phyloP scores from a whole-genome alignment of 2,113 vertebrate genomes.

The Miniopterus natalensis region DNA sequence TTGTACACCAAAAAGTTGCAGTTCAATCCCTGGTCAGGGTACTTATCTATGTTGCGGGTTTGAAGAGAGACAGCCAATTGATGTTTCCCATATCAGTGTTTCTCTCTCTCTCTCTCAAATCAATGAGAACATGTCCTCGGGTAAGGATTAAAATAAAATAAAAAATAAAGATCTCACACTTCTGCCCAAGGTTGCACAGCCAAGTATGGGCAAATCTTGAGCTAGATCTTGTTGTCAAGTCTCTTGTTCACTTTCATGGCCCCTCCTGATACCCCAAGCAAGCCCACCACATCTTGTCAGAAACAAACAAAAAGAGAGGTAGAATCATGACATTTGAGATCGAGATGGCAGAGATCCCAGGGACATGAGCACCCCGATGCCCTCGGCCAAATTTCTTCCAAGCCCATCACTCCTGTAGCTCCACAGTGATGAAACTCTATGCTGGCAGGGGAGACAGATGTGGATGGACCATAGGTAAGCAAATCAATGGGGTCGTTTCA shows the following conservation, averaged over 20 bases:
- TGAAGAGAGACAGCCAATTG: too few species aligned
- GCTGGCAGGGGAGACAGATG: neutral
- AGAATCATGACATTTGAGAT: accelerated
- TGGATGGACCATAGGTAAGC: accelerated
- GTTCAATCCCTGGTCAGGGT: too few species aligned
- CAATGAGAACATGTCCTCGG: too few species aligned
- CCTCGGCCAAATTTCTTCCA: neutral
- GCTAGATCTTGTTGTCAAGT: neutral
- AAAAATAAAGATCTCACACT: neutral
- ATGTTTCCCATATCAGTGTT: too few species aligned
- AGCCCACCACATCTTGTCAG: neutral
- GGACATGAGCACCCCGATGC: too few species aligned
- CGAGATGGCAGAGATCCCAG: neutral
- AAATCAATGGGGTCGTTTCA: neutral
- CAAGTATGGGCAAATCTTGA: neutral
- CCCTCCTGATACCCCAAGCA: neutral
- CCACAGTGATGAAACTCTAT: neutral
- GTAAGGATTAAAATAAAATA: too few species aligned
- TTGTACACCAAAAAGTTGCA: too few species aligned
- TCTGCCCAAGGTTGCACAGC: neutral
- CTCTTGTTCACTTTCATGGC: neutral
- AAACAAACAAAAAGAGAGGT: neutral
- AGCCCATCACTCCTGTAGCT: neutral
- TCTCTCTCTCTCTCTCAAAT: too few species aligned
- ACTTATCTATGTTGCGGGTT: too few species aligned